Evolutionary conservation across 2,797 vertebrate genomes (phyloP).

Genomic region (Echiichthys vipera): DNA sequence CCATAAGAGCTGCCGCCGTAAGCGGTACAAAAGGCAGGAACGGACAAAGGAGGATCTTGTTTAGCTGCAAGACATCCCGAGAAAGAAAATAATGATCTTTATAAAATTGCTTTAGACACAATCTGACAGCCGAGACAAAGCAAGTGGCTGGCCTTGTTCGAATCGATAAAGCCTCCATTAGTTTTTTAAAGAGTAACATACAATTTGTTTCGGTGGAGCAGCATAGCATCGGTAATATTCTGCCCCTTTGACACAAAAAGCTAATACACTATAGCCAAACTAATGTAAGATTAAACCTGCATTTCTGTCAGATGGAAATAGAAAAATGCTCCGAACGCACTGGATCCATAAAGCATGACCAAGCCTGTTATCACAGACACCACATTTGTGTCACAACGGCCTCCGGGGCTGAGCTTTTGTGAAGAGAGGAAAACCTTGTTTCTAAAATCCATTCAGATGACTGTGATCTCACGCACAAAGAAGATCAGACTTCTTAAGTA

Average conservation of each 20-base stretch:
- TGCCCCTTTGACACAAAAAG: slow-evolving; percentile 60
- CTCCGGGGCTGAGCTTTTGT: slow-evolving; percentile 54
- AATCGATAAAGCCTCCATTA: slow-evolving; percentile 85
- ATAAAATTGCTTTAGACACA: slow-evolving; percentile 84
- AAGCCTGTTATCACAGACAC: slow-evolving; percentile 68
- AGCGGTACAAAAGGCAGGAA: slow-evolving; percentile 65
- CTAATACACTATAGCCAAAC: slow-evolving; percentile 63
- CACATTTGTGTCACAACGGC: slow-evolving; percentile 63
- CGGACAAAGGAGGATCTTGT: slow-evolving; percentile 74
- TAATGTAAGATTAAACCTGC: slow-evolving; percentile 71
- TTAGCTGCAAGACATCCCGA: slow-evolving; percentile 75
- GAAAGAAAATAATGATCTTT: slow-evolving; percentile 83
- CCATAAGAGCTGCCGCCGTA: slow-evolving; percentile 79
- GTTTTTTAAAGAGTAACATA: slow-evolving; percentile 78
- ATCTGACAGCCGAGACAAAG: slow-evolving; percentile 81
- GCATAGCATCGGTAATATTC: slow-evolving; percentile 71
- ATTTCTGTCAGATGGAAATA: slow-evolving; percentile 66
- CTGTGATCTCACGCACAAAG: slow-evolving; percentile 61
- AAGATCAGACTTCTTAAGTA: slow-evolving; percentile 79
- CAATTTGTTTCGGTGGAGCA: slow-evolving; percentile 71
- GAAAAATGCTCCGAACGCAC: slow-evolving; percentile 39
- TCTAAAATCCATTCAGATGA: slow-evolving; percentile 65
- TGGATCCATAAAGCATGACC: slow-evolving; percentile 75
- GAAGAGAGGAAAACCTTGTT: slow-evolving; percentile 34
- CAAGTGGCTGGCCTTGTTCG: slow-evolving; percentile 77